Conservation (phyloP, 2,797 vertebrate genomes). For the Chlorospingus semifuscus region DNA sequence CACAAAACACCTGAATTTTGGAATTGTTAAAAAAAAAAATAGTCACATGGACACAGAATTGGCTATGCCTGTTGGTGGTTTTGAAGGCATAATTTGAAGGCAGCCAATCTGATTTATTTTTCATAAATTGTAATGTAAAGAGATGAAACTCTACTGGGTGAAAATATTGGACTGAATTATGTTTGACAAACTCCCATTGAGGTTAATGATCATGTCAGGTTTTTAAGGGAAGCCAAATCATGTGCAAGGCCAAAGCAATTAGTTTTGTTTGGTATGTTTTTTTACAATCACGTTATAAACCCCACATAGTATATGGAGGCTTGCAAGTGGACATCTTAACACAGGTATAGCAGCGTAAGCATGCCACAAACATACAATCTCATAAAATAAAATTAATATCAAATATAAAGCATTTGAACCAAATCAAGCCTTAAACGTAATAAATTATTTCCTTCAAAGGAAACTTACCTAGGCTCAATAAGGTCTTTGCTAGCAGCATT, state of each 20-base stretch:
- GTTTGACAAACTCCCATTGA: neutral
- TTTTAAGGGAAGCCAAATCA: slow-evolving; percentile 40
- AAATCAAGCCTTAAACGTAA: slow-evolving; percentile 30
- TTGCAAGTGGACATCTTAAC: slow-evolving; percentile 47
- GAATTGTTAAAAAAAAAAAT: neutral
- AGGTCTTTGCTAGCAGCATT: slow-evolving; percentile 38
- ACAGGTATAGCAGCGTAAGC: slow-evolving; percentile 16
- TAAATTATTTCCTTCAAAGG: slow-evolving; percentile 27
- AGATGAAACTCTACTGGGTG: neutral
- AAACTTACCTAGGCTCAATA: slow-evolving; percentile 44
- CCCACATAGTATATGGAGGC: slow-evolving; percentile 6
- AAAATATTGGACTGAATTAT: neutral
- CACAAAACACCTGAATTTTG: neutral
- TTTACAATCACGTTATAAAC: slow-evolving; percentile 30
- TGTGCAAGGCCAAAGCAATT: slow-evolving; percentile 47
- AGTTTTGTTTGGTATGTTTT: neutral
- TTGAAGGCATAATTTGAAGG: neutral
- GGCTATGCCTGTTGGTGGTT: neutral
- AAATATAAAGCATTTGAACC: slow-evolving; percentile 57
- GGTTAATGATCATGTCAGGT: neutral
- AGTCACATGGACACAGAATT: neutral
- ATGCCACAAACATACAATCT: slow-evolving; percentile 46
- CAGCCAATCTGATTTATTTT: neutral
- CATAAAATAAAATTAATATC: slow-evolving; percentile 50
- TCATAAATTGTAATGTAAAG: neutral